Percentiles rank a stretch among this genome's conserved stretches.
phyloP scores from a whole-genome alignment of 2,888 invertebrate genomes.

The Steromphala cineraria region DNA sequence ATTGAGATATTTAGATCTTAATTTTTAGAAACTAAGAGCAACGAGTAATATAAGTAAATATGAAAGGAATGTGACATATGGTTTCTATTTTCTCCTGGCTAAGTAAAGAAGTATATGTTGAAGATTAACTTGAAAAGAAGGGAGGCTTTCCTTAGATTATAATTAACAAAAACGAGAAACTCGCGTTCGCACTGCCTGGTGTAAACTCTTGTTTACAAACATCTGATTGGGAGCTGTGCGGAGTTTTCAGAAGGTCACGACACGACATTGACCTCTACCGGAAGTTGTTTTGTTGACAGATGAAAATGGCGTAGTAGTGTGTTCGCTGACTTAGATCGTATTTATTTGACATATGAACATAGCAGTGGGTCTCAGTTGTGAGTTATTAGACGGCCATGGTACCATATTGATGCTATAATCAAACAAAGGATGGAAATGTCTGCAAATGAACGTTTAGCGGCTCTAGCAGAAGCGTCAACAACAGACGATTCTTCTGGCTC shows the following conservation, averaged over 20 bases:
- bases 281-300: constrained; percentile 8
- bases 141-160: too few species aligned
- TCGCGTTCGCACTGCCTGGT: too few species aligned
- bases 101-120: too few species aligned
- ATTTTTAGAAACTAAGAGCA: too few species aligned
- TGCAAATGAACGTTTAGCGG: not conserved
- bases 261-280: constrained; percentile 4
- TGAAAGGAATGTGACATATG: too few species aligned
- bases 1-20: too few species aligned
- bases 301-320: constrained; percentile 8
- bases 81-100: too few species aligned
- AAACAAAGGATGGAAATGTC: not conserved
- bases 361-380: too few species aligned
- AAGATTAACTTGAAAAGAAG: too few species aligned
- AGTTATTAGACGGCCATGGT: not conserved
- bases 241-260: not conserved
- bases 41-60: too few species aligned
- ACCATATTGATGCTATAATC: not conserved
- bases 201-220: too few species aligned
- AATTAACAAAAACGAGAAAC: too few species aligned
- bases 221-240: not conserved
- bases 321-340: not conserved
- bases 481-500: not conserved
- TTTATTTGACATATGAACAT: not conserved
- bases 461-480: not conserved